Evolutionary conservation across 2,113 vertebrate genomes (phyloP), one percentile per base, ranked within the genome.

Genomic region (Andinoacara biseriatus): DNA sequence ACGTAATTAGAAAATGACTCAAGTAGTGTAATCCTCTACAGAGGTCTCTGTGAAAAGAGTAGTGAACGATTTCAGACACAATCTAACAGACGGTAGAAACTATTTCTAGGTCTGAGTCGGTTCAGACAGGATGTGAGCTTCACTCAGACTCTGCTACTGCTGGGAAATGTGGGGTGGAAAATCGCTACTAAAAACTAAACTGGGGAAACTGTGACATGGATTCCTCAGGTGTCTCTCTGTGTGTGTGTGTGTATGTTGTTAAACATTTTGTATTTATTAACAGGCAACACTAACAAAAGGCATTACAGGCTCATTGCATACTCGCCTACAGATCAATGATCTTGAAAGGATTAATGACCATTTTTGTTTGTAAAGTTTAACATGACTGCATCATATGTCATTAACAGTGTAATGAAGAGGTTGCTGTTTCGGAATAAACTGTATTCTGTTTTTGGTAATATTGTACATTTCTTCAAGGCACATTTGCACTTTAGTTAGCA

Each of bases 291-390:
- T 86, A 83, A 87, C 13, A 0, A 60, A 43, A 77, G 54, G 58
- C 87, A 76, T 81, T 49, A 77, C 80, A 75, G 87, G 74, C 22
- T 79, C 65, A 49, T 18, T 46, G 33, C 20, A 29, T 86, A 63
- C 38, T 79, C 8, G n/a, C 79, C 54, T 49, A 78, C 54, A 86
- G 86, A 88, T 83, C 72, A 93, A 83, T 46, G 26, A 81, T 88
- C 80, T 63, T 87, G 57, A 54, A 83, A 89, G 65, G 78, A 90
- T 85, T 75, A 72, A 11, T 84, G 29, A 15, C 76, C 43, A 52
- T 85, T 90, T 87, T 90, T 91, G 61, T 91, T 88, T 80, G 87
- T 84, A 40, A 80, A 58, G 79, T 80, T 74, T 76, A 76, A 88
- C 84, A 62, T 57, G 74, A 63, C 84, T 86, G 86, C 83, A 88